Percentiles rank a stretch among this genome's conserved stretches.
Evolutionary conservation across 2,888 invertebrate species (phyloP).

Genomic region (Sesia bembeciformis): DNA sequence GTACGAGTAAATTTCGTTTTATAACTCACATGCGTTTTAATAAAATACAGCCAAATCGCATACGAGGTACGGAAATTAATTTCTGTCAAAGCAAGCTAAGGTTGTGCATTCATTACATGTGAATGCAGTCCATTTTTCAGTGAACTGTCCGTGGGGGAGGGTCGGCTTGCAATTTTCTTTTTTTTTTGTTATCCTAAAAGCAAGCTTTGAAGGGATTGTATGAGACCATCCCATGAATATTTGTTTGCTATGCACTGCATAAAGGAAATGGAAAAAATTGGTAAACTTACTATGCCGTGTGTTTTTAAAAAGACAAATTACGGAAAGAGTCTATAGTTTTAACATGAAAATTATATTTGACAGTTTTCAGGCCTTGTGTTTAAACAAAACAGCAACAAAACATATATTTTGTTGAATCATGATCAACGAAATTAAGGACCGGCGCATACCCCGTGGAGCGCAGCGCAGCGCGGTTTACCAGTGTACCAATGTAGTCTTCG

Average conservation of each 20-base stretch:
- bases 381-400: too few species aligned
- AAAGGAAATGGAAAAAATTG: background rate
- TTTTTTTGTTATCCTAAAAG: slow-evolving; percentile 33
- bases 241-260: slow-evolving; percentile 11
- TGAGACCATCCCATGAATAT: slow-evolving; percentile 21
- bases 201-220: slow-evolving; percentile 26
- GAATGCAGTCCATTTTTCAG: slow-evolving; percentile 29
- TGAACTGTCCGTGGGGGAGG: slow-evolving; percentile 15
- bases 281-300: too few species aligned
- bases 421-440: too few species aligned
- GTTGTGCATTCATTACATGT: slow-evolving; percentile 32
- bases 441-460: too few species aligned
- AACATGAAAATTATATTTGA: too few species aligned
- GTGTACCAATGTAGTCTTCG: too few species aligned
- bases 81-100: slow-evolving; percentile 25
- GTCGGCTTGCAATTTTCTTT: slow-evolving; percentile 23
- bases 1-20: background rate
- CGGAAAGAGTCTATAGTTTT: too few species aligned
- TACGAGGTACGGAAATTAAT: slow-evolving; percentile 18
- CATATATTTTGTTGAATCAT: too few species aligned
- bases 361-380: too few species aligned
- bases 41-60: background rate
- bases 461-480: too few species aligned
- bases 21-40: background rate
- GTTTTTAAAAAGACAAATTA: too few species aligned